Percentiles rank a stretch among this genome's conserved stretches.
These are phyloP conservation scores for Catonia carolina DNA, from an alignment of 2,888 invertebrate genomes.

Conservation along the genomic window DNA sequence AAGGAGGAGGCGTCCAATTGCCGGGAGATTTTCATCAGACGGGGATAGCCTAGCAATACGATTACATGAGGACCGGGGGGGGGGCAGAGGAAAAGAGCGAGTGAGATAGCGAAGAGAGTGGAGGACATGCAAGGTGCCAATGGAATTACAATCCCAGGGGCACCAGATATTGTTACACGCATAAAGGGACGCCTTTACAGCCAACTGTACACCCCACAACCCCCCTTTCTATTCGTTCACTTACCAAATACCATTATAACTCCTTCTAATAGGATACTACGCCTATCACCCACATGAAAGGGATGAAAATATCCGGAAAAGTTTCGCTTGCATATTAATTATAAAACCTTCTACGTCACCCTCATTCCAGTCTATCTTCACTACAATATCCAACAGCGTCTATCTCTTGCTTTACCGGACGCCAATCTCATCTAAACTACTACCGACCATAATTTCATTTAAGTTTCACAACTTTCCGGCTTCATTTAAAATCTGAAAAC, in stretches of 20 bases:
- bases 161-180: constrained; percentile 13
- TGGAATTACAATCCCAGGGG: constrained; percentile 8
- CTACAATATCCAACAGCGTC: no score
- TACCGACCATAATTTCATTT: no score
- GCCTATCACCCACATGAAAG: not conserved
- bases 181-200: not conserved
- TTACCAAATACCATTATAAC: constrained; percentile 3
- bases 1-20: constrained; percentile 6
- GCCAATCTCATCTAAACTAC: not conserved
- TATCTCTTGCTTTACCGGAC: not conserved
- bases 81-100: not conserved
- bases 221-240: no score
- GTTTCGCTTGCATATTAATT: constrained; percentile 11
- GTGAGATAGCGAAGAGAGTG: not conserved
- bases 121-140: constrained; percentile 1
- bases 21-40: constrained; percentile 14
- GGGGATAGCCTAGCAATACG: constrained; percentile 8
- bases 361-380: not conserved
- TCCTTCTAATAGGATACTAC: not conserved
- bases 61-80: not conserved
- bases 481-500: no score
- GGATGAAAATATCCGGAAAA: constrained; percentile 12
- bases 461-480: no score
- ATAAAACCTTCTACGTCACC: not conserved
- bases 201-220: not conserved